These are phyloP conservation scores for Hydrolagus colliei DNA, from an alignment of 2,797 vertebrate species.

Conservation along the genomic window DNA sequence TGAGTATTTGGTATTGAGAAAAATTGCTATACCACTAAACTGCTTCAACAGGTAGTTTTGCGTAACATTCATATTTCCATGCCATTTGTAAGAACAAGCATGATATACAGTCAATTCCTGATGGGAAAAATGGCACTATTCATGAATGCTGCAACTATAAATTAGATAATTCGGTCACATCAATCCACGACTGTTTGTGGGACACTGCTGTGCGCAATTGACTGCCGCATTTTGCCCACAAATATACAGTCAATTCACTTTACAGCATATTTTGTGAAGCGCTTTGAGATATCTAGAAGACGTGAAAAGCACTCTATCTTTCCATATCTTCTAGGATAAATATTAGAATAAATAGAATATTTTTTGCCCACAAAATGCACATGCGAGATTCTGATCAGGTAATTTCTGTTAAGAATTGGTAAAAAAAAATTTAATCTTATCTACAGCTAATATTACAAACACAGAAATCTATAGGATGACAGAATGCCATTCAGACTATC, in stretches of 20 bases:
- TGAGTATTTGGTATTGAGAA: slow-evolving; percentile 41
- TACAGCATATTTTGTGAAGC: too few species aligned
- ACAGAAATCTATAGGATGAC: too few species aligned
- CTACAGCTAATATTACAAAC: too few species aligned
- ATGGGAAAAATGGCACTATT: background rate
- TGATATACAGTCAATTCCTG: background rate
- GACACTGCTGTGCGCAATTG: too few species aligned
- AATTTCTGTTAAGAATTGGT: background rate
- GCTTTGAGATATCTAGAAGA: too few species aligned
- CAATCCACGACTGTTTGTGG: too few species aligned
- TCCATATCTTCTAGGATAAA: too few species aligned
- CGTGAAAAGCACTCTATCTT: too few species aligned
- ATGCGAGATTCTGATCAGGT: background rate
- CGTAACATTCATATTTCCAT: background rate
- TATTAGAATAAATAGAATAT: too few species aligned
- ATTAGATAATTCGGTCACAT: background rate
- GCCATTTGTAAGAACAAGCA: background rate
- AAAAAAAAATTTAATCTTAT: background rate
- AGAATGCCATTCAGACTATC: too few species aligned
- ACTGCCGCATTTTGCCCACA: too few species aligned
- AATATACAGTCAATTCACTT: too few species aligned
- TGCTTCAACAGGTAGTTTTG: background rate
- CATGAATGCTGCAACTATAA: background rate
- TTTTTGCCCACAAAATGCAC: background rate
- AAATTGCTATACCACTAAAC: slow-evolving; percentile 33